Evolutionary conservation across 2,888 invertebrate genomes (phyloP).

Genomic region (Drosophila percnosoma): DNA sequence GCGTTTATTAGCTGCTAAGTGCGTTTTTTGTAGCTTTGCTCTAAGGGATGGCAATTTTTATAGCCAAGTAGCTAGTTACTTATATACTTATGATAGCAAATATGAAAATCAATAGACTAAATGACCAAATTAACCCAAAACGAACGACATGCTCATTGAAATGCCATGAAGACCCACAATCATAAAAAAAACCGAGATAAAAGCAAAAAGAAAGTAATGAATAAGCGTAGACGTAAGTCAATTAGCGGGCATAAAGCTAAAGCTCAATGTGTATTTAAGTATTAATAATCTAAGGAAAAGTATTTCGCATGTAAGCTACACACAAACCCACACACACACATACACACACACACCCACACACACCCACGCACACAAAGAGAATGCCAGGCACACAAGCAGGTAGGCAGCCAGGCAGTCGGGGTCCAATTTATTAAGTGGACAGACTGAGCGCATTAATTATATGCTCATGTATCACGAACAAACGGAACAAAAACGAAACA

Average conservation of each 20-base stretch:
- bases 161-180: slow-evolving; percentile 60
- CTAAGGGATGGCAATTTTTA: slow-evolving; percentile 33
- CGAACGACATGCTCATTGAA: slow-evolving; percentile 76
- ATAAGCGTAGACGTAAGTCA: slow-evolving; percentile 67
- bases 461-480: slow-evolving; percentile 52
- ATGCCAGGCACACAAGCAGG: slow-evolving; percentile 11
- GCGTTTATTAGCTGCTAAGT: slow-evolving; percentile 80
- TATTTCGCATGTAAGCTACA: slow-evolving; percentile 60
- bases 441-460: slow-evolving; percentile 68
- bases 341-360: slow-evolving; percentile 8
- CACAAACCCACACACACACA: slow-evolving; percentile 6
- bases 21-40: slow-evolving; percentile 39
- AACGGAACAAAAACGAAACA: slow-evolving; percentile 32
- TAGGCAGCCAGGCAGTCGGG: slow-evolving; percentile 19
- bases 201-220: slow-evolving; percentile 34
- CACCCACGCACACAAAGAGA: slow-evolving; percentile 4
- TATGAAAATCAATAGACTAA: slow-evolving; percentile 77
- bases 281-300: slow-evolving; percentile 72
- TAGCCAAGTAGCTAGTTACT: slow-evolving; percentile 44
- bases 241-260: slow-evolving; percentile 66
- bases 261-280: slow-evolving; percentile 79
- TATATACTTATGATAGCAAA: slow-evolving; percentile 48
- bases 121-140: slow-evolving; percentile 68
- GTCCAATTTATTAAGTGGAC: slow-evolving; percentile 63
- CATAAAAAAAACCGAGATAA: slow-evolving; percentile 18